Evolutionary conservation across 2,113 vertebrate species (phyloP).

Genomic region (Thomomys bottae): DNA sequence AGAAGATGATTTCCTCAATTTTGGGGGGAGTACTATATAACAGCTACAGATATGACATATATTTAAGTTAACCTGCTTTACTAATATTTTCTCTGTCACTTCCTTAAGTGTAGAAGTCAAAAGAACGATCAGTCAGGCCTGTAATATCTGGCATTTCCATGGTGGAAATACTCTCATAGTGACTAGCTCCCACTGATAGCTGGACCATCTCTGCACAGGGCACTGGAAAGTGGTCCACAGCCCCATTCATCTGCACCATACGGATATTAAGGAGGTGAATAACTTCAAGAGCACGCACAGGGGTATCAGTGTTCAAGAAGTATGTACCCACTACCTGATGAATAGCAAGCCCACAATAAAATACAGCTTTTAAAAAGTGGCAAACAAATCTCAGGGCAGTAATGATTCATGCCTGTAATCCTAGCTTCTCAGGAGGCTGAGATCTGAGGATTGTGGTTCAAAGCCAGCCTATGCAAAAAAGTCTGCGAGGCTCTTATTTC

Average conservation of each 20-base stretch:
- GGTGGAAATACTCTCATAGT: neutral
- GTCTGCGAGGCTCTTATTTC: too few species aligned
- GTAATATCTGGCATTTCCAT: neutral
- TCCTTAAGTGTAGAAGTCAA: neutral
- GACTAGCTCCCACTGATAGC: neutral
- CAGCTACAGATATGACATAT: neutral
- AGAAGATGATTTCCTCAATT: neutral
- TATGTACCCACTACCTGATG: too few species aligned
- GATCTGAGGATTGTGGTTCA: too few species aligned
- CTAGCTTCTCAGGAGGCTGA: too few species aligned
- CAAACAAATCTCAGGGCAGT: too few species aligned
- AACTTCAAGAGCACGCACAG: neutral
- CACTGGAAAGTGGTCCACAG: rapidly evolving
- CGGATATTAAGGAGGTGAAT: neutral
- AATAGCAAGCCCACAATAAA: too few species aligned
- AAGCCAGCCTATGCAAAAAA: too few species aligned
- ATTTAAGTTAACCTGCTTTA: neutral
- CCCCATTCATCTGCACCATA: too few species aligned
- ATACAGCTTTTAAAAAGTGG: neutral
- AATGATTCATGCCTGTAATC: too few species aligned
- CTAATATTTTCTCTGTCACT: neutral
- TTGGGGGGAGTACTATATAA: neutral
- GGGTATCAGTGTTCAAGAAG: too few species aligned
- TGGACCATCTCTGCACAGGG: neutral
- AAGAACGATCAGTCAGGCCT: neutral